Conservation (phyloP, 2,113 vertebrate species). For the Nematolebias whitei region DNA sequence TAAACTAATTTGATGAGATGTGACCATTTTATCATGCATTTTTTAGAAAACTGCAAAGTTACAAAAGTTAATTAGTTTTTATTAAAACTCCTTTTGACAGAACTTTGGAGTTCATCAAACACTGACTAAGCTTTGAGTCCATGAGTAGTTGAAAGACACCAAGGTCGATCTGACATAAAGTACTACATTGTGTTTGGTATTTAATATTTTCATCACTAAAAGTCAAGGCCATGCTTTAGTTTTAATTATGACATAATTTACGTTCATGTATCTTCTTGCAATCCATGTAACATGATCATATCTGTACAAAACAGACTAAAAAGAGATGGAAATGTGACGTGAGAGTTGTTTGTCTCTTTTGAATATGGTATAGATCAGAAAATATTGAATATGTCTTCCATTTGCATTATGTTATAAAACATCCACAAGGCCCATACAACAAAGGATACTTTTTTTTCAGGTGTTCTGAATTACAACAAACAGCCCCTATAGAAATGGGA, state of each 20-base stretch:
- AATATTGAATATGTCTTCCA: too few species aligned
- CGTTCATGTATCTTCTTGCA: too few species aligned
- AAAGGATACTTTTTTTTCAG: conserved; percentile 28
- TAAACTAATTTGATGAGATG: neutral
- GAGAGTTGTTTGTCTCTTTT: too few species aligned
- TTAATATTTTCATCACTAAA: conserved; percentile 59
- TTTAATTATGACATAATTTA: too few species aligned
- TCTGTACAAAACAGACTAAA: too few species aligned
- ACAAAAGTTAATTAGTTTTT: conserved; percentile 32
- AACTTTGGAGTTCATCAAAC: neutral
- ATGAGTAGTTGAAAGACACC: conserved; percentile 36
- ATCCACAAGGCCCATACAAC: too few species aligned
- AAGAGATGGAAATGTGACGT: too few species aligned
- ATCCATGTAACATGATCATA: too few species aligned
- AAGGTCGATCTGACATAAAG: conserved; percentile 48
- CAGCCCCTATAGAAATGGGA: conserved; percentile 3
- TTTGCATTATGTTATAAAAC: too few species aligned
- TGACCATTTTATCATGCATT: neutral
- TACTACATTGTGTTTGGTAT: conserved; percentile 60
- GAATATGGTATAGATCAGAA: too few species aligned
- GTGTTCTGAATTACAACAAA: conserved; percentile 11
- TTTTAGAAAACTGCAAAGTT: conserved; percentile 35
- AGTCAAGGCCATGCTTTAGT: conserved; percentile 6
- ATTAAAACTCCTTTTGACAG: conserved; percentile 56
- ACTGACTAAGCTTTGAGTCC: neutral